Evolutionary conservation across 1,140 invertebrate species (phyloP).

Genomic region (Drosophila lini): DNA sequence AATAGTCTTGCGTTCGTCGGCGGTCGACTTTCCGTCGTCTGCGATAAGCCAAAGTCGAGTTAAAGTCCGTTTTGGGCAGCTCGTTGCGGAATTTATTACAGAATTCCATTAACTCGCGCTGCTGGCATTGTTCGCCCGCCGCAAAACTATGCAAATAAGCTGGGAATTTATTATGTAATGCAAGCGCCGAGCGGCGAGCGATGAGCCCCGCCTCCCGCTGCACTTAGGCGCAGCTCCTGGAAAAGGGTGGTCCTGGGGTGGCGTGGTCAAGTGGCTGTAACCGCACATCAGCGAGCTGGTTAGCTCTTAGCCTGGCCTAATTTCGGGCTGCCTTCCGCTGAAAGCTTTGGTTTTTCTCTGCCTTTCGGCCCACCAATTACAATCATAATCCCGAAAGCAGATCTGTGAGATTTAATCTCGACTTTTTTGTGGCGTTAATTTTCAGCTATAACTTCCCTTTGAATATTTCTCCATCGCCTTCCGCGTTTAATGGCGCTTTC

Average conservation of each 20-base stretch:
- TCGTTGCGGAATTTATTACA: constrained; percentile 76
- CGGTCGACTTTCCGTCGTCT: constrained; percentile 22
- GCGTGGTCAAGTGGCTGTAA: constrained; percentile 52
- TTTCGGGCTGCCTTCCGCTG: constrained; percentile 47
- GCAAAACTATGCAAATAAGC: constrained; percentile 82
- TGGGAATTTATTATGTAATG: constrained; percentile 80
- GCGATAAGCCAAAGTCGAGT: constrained; percentile 51
- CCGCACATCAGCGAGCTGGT: constrained; percentile 55
- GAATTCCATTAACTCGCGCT: constrained; percentile 75
- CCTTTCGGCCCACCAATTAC: constrained; percentile 5
- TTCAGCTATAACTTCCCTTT: constrained; percentile 21
- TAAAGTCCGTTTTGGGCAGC: constrained; percentile 66
- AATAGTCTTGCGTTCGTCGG: constrained; percentile 25
- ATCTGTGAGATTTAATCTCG: constrained; percentile 9
- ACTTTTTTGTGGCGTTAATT: not conserved
- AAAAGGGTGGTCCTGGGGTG: not conserved
- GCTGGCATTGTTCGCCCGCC: constrained; percentile 75
- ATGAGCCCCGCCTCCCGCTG: constrained; percentile 36
- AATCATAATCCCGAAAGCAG: constrained; percentile 25
- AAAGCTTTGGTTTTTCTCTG: constrained; percentile 45
- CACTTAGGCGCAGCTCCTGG: constrained; percentile 28
- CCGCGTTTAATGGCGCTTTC: constrained; percentile 18
- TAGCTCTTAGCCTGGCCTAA: constrained; percentile 63
- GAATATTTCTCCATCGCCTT: constrained; percentile 23
- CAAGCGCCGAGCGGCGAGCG: constrained; percentile 44